Evolutionary conservation across 2,797 vertebrate genomes (phyloP), one percentile per base, ranked within the genome.

Genomic region (Antennarius maculatus): DNA sequence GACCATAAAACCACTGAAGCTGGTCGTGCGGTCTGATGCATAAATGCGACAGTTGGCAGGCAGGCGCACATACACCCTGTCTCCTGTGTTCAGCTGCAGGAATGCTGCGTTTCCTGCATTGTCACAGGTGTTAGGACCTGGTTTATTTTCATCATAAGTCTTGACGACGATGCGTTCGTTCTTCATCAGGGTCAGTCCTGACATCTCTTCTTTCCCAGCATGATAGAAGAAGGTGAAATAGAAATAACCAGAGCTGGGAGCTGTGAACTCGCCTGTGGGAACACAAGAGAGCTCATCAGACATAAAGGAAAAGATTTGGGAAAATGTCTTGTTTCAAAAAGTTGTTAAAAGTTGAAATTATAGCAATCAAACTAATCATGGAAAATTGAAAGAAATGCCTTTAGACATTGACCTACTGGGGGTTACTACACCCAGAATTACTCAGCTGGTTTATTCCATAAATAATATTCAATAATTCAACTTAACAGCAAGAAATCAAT

Each of bases 191-290:
- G 0, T 0, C 23, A 68, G 17, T 0, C 0, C 1, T 27, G 0
- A 2, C 0, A 0, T 0, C 4, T 0, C 0, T 2, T 17, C 0
- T 10, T 28, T 2, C 59, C 69, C 61, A 48, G 57, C 34, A 4
- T 76, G 66, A 45, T 28, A 58, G 29, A 69, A 66, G 15, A 70
- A 23, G 3, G 31, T 43, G 1, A 76, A 80, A 29, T 55, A 70
- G 13, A 73, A 80, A 54, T 58, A 7, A 6, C 71, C 67, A 31
- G 48, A 0, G 9, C 65, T 43, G 6, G 64, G 71, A 28, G 67
- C 71, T 5, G 12, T n/a, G 12, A 81, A 81, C 37, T 58, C 1
- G 28, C 79, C 74, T 81, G 63, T n/a, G 56, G 16, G 41, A 34
- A 63, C 61, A 46, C 29, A n/a, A 14, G 6, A 14, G n/a, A 34